Conservation (phyloP, 2,113 vertebrate genomes). For the Hippopotamus amphibius region DNA sequence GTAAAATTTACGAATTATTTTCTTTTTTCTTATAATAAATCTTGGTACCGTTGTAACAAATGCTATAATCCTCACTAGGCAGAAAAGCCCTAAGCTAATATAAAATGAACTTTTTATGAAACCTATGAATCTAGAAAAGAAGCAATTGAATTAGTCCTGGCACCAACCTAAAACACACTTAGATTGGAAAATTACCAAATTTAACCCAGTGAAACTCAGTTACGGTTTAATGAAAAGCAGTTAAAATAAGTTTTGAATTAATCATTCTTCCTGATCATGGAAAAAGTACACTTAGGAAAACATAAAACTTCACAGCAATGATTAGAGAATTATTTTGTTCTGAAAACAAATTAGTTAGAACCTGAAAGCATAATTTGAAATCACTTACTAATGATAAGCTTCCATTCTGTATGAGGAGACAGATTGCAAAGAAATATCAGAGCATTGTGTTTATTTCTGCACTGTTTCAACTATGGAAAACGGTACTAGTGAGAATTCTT, state of each 20-base stretch:
- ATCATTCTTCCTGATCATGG: conserved; percentile 71
- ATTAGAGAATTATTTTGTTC: conserved; percentile 74
- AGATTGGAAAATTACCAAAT: conserved; percentile 81
- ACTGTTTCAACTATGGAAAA: conserved; percentile 66
- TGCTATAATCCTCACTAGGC: conserved; percentile 77
- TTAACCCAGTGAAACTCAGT: conserved; percentile 82
- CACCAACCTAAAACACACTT: conserved; percentile 83
- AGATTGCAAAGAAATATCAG: conserved; percentile 74
- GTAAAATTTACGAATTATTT: conserved; percentile 77
- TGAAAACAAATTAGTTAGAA: conserved; percentile 73
- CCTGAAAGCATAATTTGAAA: conserved; percentile 72
- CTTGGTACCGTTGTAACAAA: conserved; percentile 76
- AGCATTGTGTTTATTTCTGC: conserved; percentile 50
- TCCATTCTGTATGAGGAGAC: neutral
- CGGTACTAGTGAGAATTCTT: conserved; percentile 57
- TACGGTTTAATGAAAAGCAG: conserved; percentile 82
- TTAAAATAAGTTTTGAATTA: conserved; percentile 83
- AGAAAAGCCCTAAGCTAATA: conserved; percentile 83
- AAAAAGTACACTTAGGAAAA: conserved; percentile 70
- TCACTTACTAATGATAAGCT: conserved; percentile 73
- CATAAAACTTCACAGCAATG: conserved; percentile 66
- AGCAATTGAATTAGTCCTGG: conserved; percentile 80
- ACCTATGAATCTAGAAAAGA: conserved; percentile 78
- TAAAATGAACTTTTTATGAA: conserved; percentile 84
- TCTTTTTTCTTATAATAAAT: conserved; percentile 81